Evolutionary conservation across 2,888 invertebrate species (phyloP), one percentile per base, ranked within the genome.

Genomic region (Cheilosia urbana): DNA sequence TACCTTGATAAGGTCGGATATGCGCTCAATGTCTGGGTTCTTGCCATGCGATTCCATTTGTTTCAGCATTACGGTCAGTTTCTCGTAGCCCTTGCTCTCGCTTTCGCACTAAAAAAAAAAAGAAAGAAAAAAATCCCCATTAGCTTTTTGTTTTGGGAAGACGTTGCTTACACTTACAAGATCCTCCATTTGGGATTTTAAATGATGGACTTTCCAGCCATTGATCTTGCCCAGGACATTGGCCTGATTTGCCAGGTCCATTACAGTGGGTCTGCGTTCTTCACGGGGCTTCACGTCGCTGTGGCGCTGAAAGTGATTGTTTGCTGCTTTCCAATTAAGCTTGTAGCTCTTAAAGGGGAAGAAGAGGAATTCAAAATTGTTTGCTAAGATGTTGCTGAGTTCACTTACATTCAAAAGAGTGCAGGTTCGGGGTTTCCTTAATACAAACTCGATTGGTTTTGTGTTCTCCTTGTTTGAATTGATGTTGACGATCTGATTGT

Each of bases 171-270:
- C 9, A 87, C 88, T 75, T 93, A 97, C 98, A 94, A 98, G 93
- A 92, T 98, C 97, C 90, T 98, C 97, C 95, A 98, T 96, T 93
- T 98, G 98, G 53, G 97, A 96, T 47, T 96, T 96, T 88, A 98
- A 94, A 91, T 98, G 98, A 93, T 97, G 96, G 81, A 98, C 94
- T 93, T 98, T 98, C 98, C 98, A 98, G 0, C 98, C 98, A 88
- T 97, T 97, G 19, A 97, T 95, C 92, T 97, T 97, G 90, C 97
- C 96, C 87, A 96, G 93, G 66, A 98, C 96, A 90, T 97, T 95
- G 87, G 95, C 95, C 92, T 98, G 98, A 92, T 96, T 96, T 37
- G 98, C 97, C 89, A 98, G 94, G 92, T 98, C 98, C 90, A 96
- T 96, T 51, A 98, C 96, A 1, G 96, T 95, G 0, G 97, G 95